Base-by-base conservation (phyloP, 2,113 vertebrate species). In the Holacanthus passer region DNA sequence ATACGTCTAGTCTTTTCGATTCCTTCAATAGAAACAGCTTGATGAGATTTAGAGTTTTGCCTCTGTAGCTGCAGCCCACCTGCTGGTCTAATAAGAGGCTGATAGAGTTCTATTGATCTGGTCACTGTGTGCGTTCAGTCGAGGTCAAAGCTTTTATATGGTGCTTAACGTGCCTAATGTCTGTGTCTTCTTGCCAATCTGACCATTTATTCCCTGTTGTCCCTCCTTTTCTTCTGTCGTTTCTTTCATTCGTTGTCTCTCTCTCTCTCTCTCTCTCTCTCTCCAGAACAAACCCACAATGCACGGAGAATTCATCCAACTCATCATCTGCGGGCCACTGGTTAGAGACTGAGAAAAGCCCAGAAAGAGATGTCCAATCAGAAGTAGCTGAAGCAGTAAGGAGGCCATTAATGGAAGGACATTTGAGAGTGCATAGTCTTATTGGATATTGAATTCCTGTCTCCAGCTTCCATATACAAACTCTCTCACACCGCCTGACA, bases 31-130 rank as follows among this genome's bases (percentile, higher is more conserved):
- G 43, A 63, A 66, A 79, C 45, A 45, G 27, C 64, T 73, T 80
- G 72, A 85, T 80, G 73, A 80, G 77, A 87, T 80, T 70, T 55
- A 83, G 68, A 58, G 20, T 73, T 73, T 81, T 73, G 48, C 39
- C 68, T 75, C 31, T 53, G 27, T 66, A 41, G 65, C 72, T 79
- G 47, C 56, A 50, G 69, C 64, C 67, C n/a, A 66, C 83, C 79
- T 75, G 43, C 77, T 76, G 43, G 16, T 79, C 82, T 87, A 90
- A 92, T 90, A 86, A 84, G 76, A 80, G 65, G 53, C 70, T 89
- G 87, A 92, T 89, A 74, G 79, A 89, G 67, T 88, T 87, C 55
- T 82, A 93, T 94, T 22, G 93, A 94, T 93, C 81, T 53, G 67
- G 83, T 86, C 87, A 80, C 73, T 60, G 78, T 75, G 82, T 74